Percentiles rank a stretch among this genome's conserved stretches.
Evolutionary conservation across 2,113 vertebrate species (phyloP).

Genomic region (Panurus biarmicus): DNA sequence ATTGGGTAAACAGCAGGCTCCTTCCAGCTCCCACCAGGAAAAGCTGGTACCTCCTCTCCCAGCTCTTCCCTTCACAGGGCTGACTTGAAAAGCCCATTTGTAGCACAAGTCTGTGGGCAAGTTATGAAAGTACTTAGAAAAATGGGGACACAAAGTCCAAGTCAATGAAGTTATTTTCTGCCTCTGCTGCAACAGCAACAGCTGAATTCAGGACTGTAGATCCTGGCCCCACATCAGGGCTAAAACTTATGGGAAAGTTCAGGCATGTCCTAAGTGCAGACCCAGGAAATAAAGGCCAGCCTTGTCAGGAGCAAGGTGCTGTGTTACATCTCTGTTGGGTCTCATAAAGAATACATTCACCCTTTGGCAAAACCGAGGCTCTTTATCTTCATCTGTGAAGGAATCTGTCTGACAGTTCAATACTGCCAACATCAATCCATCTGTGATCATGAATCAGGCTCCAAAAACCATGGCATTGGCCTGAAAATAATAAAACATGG

Average conservation of each 20-base stretch:
- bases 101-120: not conserved
- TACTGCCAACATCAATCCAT: slow-evolving; percentile 40
- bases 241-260: not conserved
- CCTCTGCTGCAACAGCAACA: not conserved
- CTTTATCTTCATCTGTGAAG: slow-evolving; percentile 25
- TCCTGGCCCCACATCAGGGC: slow-evolving; percentile 13
- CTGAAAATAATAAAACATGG: not conserved
- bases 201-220: not conserved
- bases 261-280: not conserved
- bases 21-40: not conserved
- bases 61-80: not conserved
- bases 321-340: slow-evolving; percentile 14
- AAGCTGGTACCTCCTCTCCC: not conserved
- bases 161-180: slow-evolving; percentile 18
- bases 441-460: not conserved
- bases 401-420: not conserved
- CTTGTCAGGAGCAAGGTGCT: slow-evolving; percentile 45
- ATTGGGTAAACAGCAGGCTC: not conserved
- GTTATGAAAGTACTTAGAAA: not conserved
- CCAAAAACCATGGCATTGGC: not conserved
- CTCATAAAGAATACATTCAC: slow-evolving; percentile 47
- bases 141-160: not conserved
- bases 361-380: slow-evolving; percentile 13
- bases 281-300: slow-evolving; percentile 36
- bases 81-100: slow-evolving; percentile 31